Evolutionary conservation across 2,113 vertebrate genomes (phyloP).

Genomic region (Microcebus ravelobensis): DNA sequence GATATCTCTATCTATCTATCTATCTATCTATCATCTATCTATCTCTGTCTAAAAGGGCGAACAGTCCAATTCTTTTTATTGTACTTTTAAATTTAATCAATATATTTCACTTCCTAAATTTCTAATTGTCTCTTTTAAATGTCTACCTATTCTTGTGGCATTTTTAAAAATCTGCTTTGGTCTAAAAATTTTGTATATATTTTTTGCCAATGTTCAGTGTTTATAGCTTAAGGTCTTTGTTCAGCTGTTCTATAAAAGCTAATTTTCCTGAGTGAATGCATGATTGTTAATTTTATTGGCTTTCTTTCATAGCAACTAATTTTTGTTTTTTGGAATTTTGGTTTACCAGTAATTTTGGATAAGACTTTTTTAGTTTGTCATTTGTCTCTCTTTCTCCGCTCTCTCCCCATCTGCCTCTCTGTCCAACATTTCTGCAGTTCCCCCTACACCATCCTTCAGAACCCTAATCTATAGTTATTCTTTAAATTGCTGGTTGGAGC

Average conservation of each 20-base stretch:
- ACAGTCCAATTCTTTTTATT: neutral
- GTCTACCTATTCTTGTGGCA: neutral
- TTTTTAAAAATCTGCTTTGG: neutral
- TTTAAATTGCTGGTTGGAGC: neutral
- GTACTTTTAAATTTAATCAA: neutral
- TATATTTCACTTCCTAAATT: neutral
- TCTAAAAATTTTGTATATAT: neutral
- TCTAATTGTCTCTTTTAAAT: neutral
- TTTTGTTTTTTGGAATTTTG: neutral
- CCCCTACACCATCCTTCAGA: neutral
- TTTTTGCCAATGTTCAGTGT: neutral
- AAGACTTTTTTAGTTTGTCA: neutral
- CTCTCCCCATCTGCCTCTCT: neutral
- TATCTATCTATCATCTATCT: neutral
- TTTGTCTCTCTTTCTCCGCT: neutral
- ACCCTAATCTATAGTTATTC: neutral
- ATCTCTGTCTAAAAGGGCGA: neutral
- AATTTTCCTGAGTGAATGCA: neutral
- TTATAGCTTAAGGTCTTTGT: slow-evolving; percentile 40
- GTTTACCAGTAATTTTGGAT: slow-evolving; percentile 1
- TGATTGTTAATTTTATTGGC: neutral
- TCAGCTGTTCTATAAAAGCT: neutral
- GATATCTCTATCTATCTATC: neutral
- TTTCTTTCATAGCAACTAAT: neutral
- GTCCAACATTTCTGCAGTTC: neutral